A percentile compares a stretch with the other conserved stretches of the same genome.
Evolutionary conservation across 2,113 vertebrate genomes (phyloP).

Genomic region (Austrofundulus limnaeus): DNA sequence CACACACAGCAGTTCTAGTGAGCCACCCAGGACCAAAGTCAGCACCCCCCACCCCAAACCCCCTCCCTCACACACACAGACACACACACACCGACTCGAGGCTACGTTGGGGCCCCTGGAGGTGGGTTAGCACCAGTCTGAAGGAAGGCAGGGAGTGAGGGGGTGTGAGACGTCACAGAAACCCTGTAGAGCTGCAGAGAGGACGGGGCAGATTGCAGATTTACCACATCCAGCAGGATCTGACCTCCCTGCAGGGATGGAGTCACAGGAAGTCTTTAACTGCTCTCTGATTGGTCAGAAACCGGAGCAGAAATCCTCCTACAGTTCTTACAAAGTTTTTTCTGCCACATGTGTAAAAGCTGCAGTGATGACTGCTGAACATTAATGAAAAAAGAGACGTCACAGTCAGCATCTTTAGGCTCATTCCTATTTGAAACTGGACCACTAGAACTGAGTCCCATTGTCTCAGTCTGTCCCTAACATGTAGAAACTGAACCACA

Average conservation of each 20-base stretch:
- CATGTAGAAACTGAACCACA: no score
- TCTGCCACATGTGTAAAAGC: no score
- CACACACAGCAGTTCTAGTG: slow-evolving; percentile 79
- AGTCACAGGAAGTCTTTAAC: slow-evolving; percentile 68
- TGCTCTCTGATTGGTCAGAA: slow-evolving; percentile 63
- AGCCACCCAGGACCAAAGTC: slow-evolving; percentile 81
- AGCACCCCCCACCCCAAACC: slow-evolving; percentile 67
- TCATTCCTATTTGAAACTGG: no score
- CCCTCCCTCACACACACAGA: slow-evolving; percentile 29
- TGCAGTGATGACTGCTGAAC: no score
- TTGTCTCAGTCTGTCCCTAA: no score
- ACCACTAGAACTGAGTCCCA: no score
- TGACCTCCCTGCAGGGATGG: slow-evolving; percentile 61
- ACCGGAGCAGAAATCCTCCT: slow-evolving; percentile 46
- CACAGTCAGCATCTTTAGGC: no score
- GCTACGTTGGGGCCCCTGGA: slow-evolving; percentile 48
- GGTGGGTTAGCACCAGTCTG: slow-evolving; percentile 62
- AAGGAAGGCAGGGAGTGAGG: slow-evolving; percentile 13
- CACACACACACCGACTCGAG: slow-evolving; percentile 37
- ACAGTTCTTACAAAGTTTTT: no score
- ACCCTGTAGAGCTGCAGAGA: slow-evolving; percentile 60
- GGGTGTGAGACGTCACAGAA: slow-evolving; percentile 51
- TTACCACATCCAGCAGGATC: slow-evolving; percentile 73
- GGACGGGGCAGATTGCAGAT: slow-evolving; percentile 57
- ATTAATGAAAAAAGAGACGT: no score